These are phyloP conservation scores for Bathynomus jamesi DNA, from an alignment of 1,140 invertebrate genomes.

Conservation along the genomic window DNA sequence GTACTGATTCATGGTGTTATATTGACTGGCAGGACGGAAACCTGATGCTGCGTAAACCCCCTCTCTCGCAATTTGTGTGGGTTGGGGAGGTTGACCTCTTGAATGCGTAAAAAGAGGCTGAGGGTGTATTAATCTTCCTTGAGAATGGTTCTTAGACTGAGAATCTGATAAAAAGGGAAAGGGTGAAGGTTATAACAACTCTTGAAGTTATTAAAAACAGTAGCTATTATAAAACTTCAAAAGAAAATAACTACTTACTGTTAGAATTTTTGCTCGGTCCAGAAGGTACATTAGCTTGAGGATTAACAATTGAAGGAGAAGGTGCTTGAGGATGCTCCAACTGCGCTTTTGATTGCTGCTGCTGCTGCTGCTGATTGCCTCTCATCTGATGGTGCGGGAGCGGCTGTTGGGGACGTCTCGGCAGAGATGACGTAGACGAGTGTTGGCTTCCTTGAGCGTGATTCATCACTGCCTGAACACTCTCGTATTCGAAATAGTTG, in stretches of 20 bases:
- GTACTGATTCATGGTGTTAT: not conserved
- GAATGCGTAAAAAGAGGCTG: too few species aligned
- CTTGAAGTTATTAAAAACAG: too few species aligned
- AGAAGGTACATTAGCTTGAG: too few species aligned
- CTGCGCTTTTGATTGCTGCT: not conserved
- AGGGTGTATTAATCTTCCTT: too few species aligned
- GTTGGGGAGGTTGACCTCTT: not conserved
- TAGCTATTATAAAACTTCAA: too few species aligned
- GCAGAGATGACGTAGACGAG: not conserved
- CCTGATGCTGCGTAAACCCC: not conserved
- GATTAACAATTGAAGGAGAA: too few species aligned
- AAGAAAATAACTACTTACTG: too few species aligned
- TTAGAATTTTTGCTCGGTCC: too few species aligned
- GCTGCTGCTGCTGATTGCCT: not conserved
- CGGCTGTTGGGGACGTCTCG: not conserved
- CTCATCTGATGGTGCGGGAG: not conserved
- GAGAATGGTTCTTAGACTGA: too few species aligned
- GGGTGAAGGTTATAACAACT: too few species aligned
- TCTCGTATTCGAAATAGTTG: conserved; percentile 76
- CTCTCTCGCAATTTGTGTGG: not conserved
- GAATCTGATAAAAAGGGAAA: too few species aligned
- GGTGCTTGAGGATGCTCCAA: too few species aligned
- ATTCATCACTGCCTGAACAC: conserved; percentile 52
- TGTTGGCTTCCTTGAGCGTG: conserved; percentile 11
- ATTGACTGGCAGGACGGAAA: not conserved